Base-by-base conservation (phyloP, 53 echinoderm and acorn worm species). In the Paracentrotus lividus region DNA sequence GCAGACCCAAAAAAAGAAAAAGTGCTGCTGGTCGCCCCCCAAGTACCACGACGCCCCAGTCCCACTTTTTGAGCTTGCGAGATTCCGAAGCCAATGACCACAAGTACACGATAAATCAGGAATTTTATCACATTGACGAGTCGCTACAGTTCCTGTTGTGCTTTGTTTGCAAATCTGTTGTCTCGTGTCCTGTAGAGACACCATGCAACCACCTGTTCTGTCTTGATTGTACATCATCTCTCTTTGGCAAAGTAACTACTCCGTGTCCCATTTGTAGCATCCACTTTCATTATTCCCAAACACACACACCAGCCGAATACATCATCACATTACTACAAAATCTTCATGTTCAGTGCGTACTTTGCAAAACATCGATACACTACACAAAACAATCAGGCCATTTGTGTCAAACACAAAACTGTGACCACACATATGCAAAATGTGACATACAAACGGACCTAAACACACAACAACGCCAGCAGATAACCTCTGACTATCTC, bases 351-450 rank as follows among this genome's bases (percentile, higher is more conserved):
- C 81, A 81, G 40, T 81, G 81, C 29, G 14, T 14, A 44, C 81
- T 8, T 34, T 81, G 81, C 42, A 33, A 81, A 81, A 34, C 42
- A 42, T 81, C 81, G 0, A 42, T 81, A 1, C 81, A 81, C 40
- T 81, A 81, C 81, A 81, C 81, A 8, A 4, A 81, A 44, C 14
- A 42, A 81, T 81, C 81, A 81, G 40, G 34, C 45, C 81, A 81
- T 40, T 34, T 43, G 5, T 81, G 81, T 81, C 81, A 81, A 4
- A 34, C 81, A 5, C 29, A 18, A 23, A 81, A 33, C 40, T 34
- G 34, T 42, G 81, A 81, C 81, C 81, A 81, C 21, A 40, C 81
- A 81, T 81, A 81, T 43, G 81, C 81, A 4, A 81, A 81, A 81
- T 21, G 2, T 34, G n/a, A n/a, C n/a, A 4, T 40, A 5, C 77